These are phyloP conservation scores for Drosophila repletoides DNA, from an alignment of 1,140 invertebrate genomes.

Conservation along the genomic window DNA sequence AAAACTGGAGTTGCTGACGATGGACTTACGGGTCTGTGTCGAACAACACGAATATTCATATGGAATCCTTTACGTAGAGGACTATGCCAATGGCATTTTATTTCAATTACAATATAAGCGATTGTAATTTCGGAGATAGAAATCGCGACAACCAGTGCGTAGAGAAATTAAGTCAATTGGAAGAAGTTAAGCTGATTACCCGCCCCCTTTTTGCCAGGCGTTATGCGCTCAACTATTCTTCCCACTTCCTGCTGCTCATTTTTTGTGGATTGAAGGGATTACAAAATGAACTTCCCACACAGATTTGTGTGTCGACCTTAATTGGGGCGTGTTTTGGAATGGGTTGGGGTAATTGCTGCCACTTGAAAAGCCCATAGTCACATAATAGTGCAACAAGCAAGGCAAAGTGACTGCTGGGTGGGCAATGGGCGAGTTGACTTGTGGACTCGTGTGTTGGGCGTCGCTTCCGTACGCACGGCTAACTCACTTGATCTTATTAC, in stretches of 20 bases:
- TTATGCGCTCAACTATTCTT: conserved; percentile 4
- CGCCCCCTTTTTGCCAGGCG: conserved; percentile 32
- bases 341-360: conserved; percentile 70
- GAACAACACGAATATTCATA: no score
- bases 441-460: conserved; percentile 44
- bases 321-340: conserved; percentile 63
- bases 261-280: conserved; percentile 28
- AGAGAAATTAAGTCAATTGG: conserved; percentile 54
- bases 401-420: conserved; percentile 29
- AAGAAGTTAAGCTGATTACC: conserved; percentile 74
- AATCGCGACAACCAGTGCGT: conserved; percentile 34
- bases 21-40: no score
- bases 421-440: background rate
- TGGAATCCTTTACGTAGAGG: background rate
- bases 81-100: conserved; percentile 20
- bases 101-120: conserved; percentile 69
- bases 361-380: conserved; percentile 63
- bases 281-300: conserved; percentile 72
- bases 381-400: conserved; percentile 61
- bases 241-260: conserved; percentile 53
- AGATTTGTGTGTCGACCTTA: conserved; percentile 64
- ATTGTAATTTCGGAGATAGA: conserved; percentile 54
- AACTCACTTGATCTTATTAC: conserved; percentile 77
- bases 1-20: no score
- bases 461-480: conserved; percentile 62